Percentiles rank a stretch among this genome's conserved stretches.
These are phyloP conservation scores for Neofelis nebulosa DNA, from an alignment of 2,113 vertebrate species.

Conservation along the genomic window DNA sequence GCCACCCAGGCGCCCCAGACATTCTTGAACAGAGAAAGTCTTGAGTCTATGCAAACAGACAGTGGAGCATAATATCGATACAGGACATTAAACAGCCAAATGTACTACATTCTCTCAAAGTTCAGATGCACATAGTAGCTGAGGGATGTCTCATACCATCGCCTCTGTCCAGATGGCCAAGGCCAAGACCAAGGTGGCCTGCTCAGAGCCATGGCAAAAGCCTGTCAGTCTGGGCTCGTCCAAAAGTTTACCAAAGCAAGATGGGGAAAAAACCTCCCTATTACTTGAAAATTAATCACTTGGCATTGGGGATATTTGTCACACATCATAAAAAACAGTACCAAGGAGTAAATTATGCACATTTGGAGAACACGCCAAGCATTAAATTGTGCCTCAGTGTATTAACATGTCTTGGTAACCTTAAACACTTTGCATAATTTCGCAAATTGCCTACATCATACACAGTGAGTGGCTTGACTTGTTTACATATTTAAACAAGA, in stretches of 20 bases:
- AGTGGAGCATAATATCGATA: neutral
- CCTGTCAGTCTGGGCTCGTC: neutral
- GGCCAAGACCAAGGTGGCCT: neutral
- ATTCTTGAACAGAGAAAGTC: neutral
- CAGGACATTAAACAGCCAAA: neutral
- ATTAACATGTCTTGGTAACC: neutral
- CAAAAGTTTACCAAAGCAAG: neutral
- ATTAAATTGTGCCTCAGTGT: neutral
- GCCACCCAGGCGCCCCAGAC: too few species aligned
- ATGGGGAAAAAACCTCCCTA: neutral
- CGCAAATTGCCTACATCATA: neutral
- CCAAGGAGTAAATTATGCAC: neutral
- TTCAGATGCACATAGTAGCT: neutral
- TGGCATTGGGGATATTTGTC: neutral
- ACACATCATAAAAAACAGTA: slow-evolving; percentile 29
- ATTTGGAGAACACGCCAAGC: slow-evolving; percentile 35
- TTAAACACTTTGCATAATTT: neutral
- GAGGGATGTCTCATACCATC: neutral
- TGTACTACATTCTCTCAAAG: neutral
- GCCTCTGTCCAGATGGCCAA: neutral
- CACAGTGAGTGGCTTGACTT: neutral
- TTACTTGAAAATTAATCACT: neutral
- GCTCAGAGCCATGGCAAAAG: neutral
- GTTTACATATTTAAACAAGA: neutral
- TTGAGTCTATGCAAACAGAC: neutral